Percentiles rank a stretch among this genome's conserved stretches.
phyloP scores from a whole-genome alignment of 2,113 vertebrate genomes.

The Zosterops pallidus region DNA sequence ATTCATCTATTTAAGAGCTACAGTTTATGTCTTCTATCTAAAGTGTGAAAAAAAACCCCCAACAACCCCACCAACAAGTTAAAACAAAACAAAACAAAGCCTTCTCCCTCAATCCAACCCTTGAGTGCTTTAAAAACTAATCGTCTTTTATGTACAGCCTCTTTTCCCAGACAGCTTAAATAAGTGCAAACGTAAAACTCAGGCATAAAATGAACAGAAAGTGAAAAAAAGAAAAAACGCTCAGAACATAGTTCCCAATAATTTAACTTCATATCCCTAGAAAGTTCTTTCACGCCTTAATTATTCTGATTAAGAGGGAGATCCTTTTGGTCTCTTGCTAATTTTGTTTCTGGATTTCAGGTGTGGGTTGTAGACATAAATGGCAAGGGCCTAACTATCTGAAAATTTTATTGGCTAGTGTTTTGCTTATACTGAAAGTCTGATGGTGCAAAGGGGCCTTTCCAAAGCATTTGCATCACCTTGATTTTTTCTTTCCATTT shows the following conservation, averaged over 20 bases:
- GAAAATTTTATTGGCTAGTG: not conserved
- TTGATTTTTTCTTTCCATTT: not conserved
- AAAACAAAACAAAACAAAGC: conserved; percentile 38
- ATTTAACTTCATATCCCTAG: conserved; percentile 34
- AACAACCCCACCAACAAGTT: not conserved
- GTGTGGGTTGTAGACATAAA: not conserved
- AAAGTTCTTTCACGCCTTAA: not conserved
- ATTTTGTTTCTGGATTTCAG: not conserved
- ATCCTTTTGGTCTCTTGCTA: not conserved
- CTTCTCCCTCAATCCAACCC: conserved; percentile 57
- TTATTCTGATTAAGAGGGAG: conserved; percentile 21
- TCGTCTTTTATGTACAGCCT: conserved; percentile 70
- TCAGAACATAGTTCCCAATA: conserved; percentile 17
- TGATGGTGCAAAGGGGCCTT: not conserved
- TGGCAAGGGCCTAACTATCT: not conserved
- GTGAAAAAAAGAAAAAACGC: conserved; percentile 11
- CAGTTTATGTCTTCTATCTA: conserved; percentile 67
- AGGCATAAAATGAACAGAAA: conserved; percentile 63
- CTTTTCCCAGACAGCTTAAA: conserved; percentile 72
- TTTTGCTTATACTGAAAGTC: not conserved
- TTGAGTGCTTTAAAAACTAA: conserved; percentile 76
- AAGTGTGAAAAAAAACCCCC: not conserved
- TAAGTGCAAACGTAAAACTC: conserved; percentile 73
- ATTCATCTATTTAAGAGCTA: conserved; percentile 65
- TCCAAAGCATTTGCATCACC: not conserved